Base-by-base conservation (phyloP, 2,113 vertebrate genomes). In the Bufo gargarizans region DNA sequence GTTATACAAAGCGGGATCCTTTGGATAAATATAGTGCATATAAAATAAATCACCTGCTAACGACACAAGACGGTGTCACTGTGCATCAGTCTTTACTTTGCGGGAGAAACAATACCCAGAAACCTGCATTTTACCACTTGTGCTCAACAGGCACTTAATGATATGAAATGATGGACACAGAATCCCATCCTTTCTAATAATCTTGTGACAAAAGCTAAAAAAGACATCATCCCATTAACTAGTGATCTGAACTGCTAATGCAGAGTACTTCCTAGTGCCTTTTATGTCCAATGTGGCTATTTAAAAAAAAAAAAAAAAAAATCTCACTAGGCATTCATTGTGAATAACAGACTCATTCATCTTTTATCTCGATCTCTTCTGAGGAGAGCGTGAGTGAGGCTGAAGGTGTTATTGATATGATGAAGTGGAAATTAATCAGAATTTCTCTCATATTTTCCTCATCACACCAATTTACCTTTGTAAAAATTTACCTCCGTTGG, bases 211-310 rank as follows among this genome's bases (percentile, higher is more conserved):
- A 99, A 98, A 98, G 97, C 97, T 97, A 97, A 98, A 98, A 99
- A 97, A 98, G 97, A 98, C 97, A 99, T 99, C 98, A 99, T 99
- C 98, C 98, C 97, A 99, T 99, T 99, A 99, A 97, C 96, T 96
- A 97, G 95, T 97, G 97, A 98, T 99, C 98, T 99, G 96, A 95
- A 96, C 96, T 93, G 95, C 97, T 97, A 97, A 97, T 97, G 96
- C 96, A 88, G 96, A 97, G 96, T 96, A 94, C 97, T 97, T 97
- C 97, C 97, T 97, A 96, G 96, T 96, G 95, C 95, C 96, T 98
- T 98, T 97, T 96, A 97, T 93, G 94, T 95, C 93, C 95, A 94
- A 95, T 94, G 93, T 93, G 76, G 95, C 96, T 96, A 97, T 97
- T 96, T 87, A 43, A 69, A 45, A 69, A 49, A 33, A 78, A 77